Conservation (phyloP, 2,797 vertebrate genomes). For the Tangara arthus region DNA sequence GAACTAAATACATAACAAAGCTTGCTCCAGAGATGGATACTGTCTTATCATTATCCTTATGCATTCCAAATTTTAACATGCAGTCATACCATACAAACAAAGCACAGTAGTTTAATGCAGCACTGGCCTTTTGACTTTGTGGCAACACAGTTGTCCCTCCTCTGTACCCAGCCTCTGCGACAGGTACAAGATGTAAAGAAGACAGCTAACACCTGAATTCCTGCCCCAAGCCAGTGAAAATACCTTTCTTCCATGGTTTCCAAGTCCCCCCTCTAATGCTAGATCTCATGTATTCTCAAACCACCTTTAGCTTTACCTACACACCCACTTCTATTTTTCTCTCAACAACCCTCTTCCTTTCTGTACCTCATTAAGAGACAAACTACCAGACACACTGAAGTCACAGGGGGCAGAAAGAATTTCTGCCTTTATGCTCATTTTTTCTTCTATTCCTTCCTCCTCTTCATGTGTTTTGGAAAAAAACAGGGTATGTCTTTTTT, state of each 20-base stretch:
- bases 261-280: neutral
- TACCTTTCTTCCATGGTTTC: neutral
- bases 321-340: neutral
- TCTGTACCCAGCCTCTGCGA: neutral
- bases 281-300: neutral
- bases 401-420: neutral
- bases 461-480: neutral
- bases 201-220: neutral
- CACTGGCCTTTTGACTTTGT: neutral
- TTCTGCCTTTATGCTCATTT: neutral
- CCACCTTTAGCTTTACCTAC: neutral
- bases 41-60: neutral
- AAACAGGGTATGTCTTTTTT: neutral
- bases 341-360: neutral
- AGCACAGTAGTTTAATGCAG: neutral
- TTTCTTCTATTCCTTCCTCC: neutral
- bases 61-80: neutral
- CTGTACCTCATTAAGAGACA: neutral
- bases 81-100: neutral
- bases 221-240: neutral
- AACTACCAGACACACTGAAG: neutral
- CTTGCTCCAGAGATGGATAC: neutral
- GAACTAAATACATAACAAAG: neutral
- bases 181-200: neutral
- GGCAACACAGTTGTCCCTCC: neutral